phyloP scores from a whole-genome alignment of 1,140 invertebrate species.

The Hylaeus volcanicus region DNA sequence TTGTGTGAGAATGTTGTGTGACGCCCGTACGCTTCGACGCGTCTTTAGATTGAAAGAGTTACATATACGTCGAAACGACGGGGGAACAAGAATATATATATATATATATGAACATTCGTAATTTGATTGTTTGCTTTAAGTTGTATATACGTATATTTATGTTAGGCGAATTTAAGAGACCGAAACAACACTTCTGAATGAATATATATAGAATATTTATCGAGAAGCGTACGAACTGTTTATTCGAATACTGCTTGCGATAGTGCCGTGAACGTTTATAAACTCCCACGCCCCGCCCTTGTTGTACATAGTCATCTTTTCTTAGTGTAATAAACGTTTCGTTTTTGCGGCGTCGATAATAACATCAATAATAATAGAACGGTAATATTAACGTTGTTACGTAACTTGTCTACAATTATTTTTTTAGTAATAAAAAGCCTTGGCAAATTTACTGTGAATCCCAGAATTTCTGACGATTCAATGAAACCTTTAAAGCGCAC shows the following conservation, averaged over 20 bases:
- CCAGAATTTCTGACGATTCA: neutral
- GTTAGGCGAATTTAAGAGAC: slow-evolving; percentile 33
- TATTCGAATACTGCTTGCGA: neutral
- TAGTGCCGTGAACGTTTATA: slow-evolving; percentile 18
- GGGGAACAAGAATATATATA: neutral
- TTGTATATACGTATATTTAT: slow-evolving; percentile 50
- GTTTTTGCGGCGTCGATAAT: slow-evolving; percentile 12
- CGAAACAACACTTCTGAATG: slow-evolving; percentile 18
- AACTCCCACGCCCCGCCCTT: neutral
- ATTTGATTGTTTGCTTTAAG: slow-evolving; percentile 20
- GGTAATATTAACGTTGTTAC: slow-evolving; percentile 42
- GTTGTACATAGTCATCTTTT: slow-evolving; percentile 53
- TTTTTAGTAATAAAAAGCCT: slow-evolving; percentile 56
- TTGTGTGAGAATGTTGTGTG: slow-evolving; percentile 10
- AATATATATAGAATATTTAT: slow-evolving; percentile 35
- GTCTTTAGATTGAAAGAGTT: neutral
- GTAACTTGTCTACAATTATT: slow-evolving; percentile 48
- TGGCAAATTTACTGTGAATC: slow-evolving; percentile 17
- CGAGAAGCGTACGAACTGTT: neutral
- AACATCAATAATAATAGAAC: slow-evolving; percentile 8
- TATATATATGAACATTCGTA: slow-evolving; percentile 14
- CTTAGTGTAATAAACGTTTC: slow-evolving; percentile 20
- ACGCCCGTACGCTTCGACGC: slow-evolving; percentile 5
- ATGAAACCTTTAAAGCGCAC: neutral
- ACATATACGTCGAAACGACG: neutral